Percentiles rank a stretch among this genome's conserved stretches.
Conservation (phyloP, 1,140 invertebrate genomes). For the Hylaeus anthracinus region DNA sequence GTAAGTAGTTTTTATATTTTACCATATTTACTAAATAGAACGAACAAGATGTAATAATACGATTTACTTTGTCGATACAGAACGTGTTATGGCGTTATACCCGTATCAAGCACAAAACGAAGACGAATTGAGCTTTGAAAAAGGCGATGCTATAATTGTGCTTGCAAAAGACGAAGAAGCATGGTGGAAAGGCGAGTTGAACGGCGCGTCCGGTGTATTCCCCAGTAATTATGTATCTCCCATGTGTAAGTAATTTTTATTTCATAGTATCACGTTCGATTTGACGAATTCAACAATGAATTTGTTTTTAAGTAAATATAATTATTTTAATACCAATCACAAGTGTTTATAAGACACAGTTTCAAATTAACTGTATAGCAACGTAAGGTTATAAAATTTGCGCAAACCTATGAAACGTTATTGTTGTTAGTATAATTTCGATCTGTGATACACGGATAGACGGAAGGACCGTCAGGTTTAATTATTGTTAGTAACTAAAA, state of each 20-base stretch:
- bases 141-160: slow-evolving; percentile 96
- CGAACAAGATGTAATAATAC: background rate
- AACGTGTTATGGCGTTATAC: slow-evolving; percentile 95
- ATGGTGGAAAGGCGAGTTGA: slow-evolving; percentile 98
- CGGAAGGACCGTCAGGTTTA: slow-evolving; percentile 64
- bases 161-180: slow-evolving; percentile 94
- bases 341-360: slow-evolving; percentile 10
- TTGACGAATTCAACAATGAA: slow-evolving; percentile 6
- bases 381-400: background rate
- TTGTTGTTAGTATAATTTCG: slow-evolving; percentile 10
- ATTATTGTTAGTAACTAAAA: slow-evolving; percentile 2
- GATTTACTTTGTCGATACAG: slow-evolving; percentile 81
- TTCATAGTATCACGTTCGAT: background rate
- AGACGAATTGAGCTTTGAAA: slow-evolving; percentile 96
- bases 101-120: slow-evolving; percentile 95
- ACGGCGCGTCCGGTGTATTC: slow-evolving; percentile 93
- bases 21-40: too few relatives aligned
- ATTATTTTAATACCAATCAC: background rate
- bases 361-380: background rate
- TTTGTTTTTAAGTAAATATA: background rate
- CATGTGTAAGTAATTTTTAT: slow-evolving; percentile 82
- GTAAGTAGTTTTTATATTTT: slow-evolving; percentile 58
- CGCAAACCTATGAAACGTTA: background rate
- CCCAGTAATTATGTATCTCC: slow-evolving; percentile 94
- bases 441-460: slow-evolving; percentile 60